Evolutionary conservation across 2,888 invertebrate genomes (phyloP).

Genomic region (Drosophila anomelani): DNA sequence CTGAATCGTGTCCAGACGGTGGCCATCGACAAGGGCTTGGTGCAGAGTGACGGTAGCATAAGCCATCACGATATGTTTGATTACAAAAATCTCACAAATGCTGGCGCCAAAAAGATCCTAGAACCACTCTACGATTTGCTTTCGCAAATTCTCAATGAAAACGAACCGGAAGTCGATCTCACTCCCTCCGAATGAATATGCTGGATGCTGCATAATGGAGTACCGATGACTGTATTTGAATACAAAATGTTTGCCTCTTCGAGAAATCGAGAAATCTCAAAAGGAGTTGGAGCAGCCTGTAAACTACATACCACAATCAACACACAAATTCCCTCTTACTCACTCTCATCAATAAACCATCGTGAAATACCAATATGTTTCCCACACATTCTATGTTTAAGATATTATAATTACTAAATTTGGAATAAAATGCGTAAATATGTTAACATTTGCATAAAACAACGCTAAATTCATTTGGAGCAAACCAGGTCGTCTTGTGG

Average conservation of each 20-base stretch:
- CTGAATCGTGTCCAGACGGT: conserved; percentile 91
- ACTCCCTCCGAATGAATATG: conserved; percentile 87
- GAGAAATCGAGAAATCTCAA: conserved; percentile 6
- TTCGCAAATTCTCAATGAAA: conserved; percentile 91
- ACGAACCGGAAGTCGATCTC: conserved; percentile 90
- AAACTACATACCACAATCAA: conserved; percentile 28
- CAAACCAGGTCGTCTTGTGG: neutral
- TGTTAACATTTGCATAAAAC: conserved; percentile 11
- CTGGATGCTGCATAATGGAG: neutral
- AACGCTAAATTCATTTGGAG: neutral
- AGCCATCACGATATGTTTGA: conserved; percentile 97
- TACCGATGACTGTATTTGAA: conserved; percentile 16
- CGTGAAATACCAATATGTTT: conserved; percentile 23
- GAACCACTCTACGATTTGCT: conserved; percentile 93
- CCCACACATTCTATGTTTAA: conserved; percentile 20
- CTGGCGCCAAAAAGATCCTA: conserved; percentile 94
- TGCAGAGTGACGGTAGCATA: conserved; percentile 92
- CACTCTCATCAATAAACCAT: conserved; percentile 27
- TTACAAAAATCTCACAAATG: conserved; percentile 94
- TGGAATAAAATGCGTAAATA: conserved; percentile 24
- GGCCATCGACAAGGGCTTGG: conserved; percentile 91
- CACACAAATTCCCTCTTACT: conserved; percentile 18
- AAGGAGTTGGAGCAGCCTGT: conserved; percentile 7
- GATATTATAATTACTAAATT: conserved; percentile 13
- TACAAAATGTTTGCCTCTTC: conserved; percentile 1